Evolutionary conservation across 1,140 invertebrate species (phyloP).

Genomic region (Drosophila virilis): DNA sequence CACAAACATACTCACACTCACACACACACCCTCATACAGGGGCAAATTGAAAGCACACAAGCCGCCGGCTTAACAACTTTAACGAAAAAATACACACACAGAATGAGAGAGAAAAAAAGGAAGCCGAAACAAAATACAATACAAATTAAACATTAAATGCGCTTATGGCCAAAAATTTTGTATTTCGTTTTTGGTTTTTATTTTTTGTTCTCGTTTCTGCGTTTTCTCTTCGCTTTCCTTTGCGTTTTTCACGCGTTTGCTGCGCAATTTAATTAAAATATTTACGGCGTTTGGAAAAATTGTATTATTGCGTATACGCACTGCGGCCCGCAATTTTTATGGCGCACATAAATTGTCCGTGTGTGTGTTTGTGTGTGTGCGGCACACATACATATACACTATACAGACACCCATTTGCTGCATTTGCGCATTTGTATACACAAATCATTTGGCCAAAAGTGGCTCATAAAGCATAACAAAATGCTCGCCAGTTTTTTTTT

Average conservation of each 20-base stretch:
- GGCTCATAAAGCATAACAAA: constrained; percentile 44
- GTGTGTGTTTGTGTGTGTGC: constrained; percentile 17
- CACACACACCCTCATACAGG: constrained; percentile 33
- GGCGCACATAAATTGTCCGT: constrained; percentile 37
- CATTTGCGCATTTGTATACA: constrained; percentile 28
- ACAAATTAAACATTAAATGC: constrained; percentile 35
- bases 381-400: constrained; percentile 8
- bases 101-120: constrained; percentile 17
- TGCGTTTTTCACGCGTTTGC: constrained; percentile 29
- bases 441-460: constrained; percentile 46
- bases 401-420: constrained; percentile 16
- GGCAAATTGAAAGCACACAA: constrained; percentile 70
- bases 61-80: constrained; percentile 40
- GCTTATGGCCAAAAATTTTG: constrained; percentile 47
- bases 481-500: constrained; percentile 26
- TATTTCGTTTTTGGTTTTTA: constrained; percentile 31
- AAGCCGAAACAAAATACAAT: constrained; percentile 19
- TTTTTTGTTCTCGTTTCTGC: constrained; percentile 6
- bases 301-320: constrained; percentile 66
- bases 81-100: constrained; percentile 18
- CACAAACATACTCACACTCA: constrained; percentile 17
- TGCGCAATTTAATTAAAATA: constrained; percentile 75
- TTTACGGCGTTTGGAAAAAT: constrained; percentile 39
- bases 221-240: constrained; percentile 17
- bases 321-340: constrained; percentile 30